These are phyloP conservation scores for Meleagris gallopavo DNA, from an alignment of 2,113 vertebrate species.

Conservation along the genomic window DNA sequence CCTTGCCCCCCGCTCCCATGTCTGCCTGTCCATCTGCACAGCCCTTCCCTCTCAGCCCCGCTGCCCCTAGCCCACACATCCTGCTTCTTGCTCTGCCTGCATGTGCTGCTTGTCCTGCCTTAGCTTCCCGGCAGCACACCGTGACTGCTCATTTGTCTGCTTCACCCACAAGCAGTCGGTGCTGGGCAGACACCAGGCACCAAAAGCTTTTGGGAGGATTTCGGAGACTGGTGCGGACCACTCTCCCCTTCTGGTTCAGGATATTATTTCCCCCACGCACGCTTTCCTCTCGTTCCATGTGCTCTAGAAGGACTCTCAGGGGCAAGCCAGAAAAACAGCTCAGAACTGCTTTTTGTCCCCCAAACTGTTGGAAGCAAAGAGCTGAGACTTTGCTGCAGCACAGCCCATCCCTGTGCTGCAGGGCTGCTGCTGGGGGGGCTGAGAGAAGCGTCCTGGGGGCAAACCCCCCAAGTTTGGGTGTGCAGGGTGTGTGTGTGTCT, in stretches of 20 bases:
- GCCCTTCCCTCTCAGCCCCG: neutral
- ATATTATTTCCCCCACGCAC: neutral
- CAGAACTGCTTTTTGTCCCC: neutral
- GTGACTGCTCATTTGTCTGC: neutral
- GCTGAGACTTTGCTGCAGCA: neutral
- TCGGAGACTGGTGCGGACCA: neutral
- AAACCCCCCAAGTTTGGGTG: neutral
- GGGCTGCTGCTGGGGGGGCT: neutral
- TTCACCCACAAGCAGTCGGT: neutral
- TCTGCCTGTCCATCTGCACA: neutral
- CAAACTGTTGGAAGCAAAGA: neutral
- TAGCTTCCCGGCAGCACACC: neutral
- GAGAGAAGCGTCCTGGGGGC: neutral
- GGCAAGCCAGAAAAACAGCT: neutral
- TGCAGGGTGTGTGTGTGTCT: neutral
- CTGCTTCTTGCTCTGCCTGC: neutral
- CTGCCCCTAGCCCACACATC: accelerated
- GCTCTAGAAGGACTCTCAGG: neutral
- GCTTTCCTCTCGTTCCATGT: neutral
- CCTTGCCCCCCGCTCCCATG: neutral
- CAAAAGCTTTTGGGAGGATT: neutral
- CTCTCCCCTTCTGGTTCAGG: neutral
- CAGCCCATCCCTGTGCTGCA: neutral
- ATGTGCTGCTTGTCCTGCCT: neutral
- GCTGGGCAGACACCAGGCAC: neutral